These are phyloP conservation scores for Drosophila mayaguana DNA, from an alignment of 2,888 invertebrate species.

Conservation along the genomic window DNA sequence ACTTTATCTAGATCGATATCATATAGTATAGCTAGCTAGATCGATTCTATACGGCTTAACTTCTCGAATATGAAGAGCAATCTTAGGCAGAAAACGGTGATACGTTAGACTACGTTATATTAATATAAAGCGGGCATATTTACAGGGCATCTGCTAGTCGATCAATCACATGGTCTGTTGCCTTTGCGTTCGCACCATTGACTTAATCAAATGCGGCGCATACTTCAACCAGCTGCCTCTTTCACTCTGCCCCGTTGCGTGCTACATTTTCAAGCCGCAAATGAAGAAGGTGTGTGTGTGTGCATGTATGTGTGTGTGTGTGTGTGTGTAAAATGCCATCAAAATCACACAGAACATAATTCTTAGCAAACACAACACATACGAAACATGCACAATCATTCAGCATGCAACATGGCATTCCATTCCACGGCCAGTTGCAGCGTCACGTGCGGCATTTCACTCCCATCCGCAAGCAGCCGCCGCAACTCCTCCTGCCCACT, in stretches of 20 bases:
- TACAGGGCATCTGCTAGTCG: constrained; percentile 19
- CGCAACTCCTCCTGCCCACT: background rate
- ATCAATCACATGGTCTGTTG: background rate
- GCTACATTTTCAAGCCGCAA: constrained; percentile 43
- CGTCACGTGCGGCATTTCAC: constrained; percentile 62
- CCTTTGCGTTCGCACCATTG: constrained; percentile 10
- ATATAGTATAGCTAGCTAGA: background rate
- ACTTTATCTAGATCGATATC: background rate
- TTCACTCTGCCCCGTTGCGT: constrained; percentile 36
- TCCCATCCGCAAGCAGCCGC: background rate
- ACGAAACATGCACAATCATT: constrained; percentile 68
- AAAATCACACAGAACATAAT: constrained; percentile 70
- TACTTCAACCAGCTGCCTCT: constrained; percentile 20
- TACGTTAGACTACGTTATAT: background rate
- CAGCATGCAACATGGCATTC: constrained; percentile 64
- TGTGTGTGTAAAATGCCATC: constrained; percentile 62
- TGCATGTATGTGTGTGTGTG: constrained; percentile 14
- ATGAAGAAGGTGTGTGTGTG: constrained; percentile 42
- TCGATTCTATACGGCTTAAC: background rate
- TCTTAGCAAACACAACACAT: constrained; percentile 45
- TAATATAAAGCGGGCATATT: background rate
- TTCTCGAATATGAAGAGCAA: background rate
- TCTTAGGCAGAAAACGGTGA: background rate
- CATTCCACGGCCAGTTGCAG: constrained; percentile 46
- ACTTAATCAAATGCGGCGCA: constrained; percentile 29